Evolutionary conservation across 2,113 vertebrate genomes (phyloP).

Genomic region (Pelodiscus sinensis): DNA sequence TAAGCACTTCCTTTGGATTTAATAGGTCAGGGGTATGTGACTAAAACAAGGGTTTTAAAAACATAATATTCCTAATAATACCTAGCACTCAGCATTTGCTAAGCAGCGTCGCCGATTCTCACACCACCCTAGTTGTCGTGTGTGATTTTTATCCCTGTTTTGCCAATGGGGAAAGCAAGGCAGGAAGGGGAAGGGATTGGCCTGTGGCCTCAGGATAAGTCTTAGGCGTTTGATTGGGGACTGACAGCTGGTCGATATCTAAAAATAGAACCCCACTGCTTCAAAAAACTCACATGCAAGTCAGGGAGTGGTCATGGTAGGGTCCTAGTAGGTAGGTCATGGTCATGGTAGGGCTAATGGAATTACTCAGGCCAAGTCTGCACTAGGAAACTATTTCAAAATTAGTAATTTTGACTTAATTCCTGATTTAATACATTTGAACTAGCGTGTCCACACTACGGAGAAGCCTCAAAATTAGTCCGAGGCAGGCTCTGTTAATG

Average conservation of each 20-base stretch:
- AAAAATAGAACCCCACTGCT: background rate
- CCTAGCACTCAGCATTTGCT: slow-evolving; percentile 1
- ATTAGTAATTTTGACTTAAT: too few species aligned
- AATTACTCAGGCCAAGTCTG: background rate
- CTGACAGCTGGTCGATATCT: background rate
- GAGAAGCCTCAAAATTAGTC: too few species aligned
- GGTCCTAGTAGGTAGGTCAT: too few species aligned
- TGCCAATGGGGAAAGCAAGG: background rate
- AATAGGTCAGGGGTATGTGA: slow-evolving; percentile 64
- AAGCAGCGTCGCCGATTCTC: background rate
- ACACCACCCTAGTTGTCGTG: background rate
- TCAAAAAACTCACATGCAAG: background rate
- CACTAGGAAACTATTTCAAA: too few species aligned
- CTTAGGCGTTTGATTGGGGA: background rate
- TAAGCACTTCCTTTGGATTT: slow-evolving; percentile 71
- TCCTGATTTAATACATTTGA: too few species aligned
- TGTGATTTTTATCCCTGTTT: background rate
- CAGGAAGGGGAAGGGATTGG: background rate
- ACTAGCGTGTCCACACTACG: too few species aligned
- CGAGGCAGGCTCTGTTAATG: too few species aligned
- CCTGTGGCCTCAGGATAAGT: background rate
- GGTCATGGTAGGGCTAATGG: background rate
- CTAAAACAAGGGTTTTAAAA: slow-evolving; percentile 65
- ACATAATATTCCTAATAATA: slow-evolving; percentile 50
- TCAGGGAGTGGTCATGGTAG: background rate